Conservation (phyloP, 1,140 invertebrate species). For the Pristionchus pacificus region DNA sequence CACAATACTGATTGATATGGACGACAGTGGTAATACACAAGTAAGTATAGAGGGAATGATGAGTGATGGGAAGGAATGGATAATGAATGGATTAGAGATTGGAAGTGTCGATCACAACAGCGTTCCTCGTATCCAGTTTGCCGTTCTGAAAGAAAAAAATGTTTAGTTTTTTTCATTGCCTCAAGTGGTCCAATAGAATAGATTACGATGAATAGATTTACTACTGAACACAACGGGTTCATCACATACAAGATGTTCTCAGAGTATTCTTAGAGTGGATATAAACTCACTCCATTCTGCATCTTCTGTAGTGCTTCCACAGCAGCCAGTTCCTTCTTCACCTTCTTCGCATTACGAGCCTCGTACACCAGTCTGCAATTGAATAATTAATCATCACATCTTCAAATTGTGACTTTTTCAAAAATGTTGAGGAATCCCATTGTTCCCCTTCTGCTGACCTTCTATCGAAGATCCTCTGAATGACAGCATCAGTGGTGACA, state of each 20-base stretch:
- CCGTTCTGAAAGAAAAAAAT: background rate
- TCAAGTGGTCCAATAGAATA: background rate
- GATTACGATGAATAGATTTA: no score
- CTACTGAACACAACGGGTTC: background rate
- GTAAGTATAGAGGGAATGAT: no score
- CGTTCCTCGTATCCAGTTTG: background rate
- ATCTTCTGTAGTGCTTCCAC: background rate
- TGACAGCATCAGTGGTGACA: conserved; percentile 93
- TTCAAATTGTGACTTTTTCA: no score
- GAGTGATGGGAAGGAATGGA: no score
- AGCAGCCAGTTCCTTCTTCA: background rate
- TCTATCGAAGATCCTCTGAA: conserved; percentile 88
- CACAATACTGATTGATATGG: no score
- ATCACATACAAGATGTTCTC: background rate
- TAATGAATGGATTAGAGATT: no score
- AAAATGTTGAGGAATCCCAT: no score
- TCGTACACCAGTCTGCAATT: background rate
- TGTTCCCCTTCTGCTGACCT: no score
- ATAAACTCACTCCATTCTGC: background rate
- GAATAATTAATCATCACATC: no score
- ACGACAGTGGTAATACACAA: no score
- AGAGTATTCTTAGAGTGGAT: background rate
- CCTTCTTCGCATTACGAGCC: background rate
- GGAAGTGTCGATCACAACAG: background rate
- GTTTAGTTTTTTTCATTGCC: background rate